Evolutionary conservation across 2,888 invertebrate genomes (phyloP), one percentile per base, ranked within the genome.

Genomic region (Rhagium mordax): DNA sequence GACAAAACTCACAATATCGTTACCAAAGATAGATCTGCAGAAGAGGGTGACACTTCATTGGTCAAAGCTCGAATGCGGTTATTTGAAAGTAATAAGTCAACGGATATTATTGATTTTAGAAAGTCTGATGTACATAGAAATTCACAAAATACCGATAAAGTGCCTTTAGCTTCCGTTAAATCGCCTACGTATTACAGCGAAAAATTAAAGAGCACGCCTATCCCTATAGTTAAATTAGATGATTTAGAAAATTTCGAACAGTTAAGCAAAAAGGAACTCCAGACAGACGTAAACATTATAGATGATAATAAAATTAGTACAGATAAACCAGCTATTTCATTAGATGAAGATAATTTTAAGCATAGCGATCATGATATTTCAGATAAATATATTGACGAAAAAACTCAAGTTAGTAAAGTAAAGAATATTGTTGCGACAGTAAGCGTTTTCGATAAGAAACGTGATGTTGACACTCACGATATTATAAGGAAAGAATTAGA

Each of bases 21-120:
- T 87, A 88, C 88, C 88, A 88, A 88, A 88, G 87, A 86, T 79
- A 78, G 82, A 80, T 75, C 80, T 70, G 75, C 78, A 68, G 76
- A 72, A 71, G 77, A 78, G 70, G 76, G 77, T 75, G 79, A 78
- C 59, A 68, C 74, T 78, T 87, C 87, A 76, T 83, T 87, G 78
- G 88, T 88, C 74, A 87, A 86, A 83, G 83, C 84, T 75, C 86
- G 88, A 79, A 85, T 86, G 86, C 85, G 84, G 77, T 79, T 88
- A 76, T 88, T 88, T 80, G 88, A 88, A 84, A 84, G 75, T 77
- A 75, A 75, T 74, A 65, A 74, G 18, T 53, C 65, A 8, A 16
- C 64, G 20, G 64, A 64, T 51, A 47, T 62, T 62, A 65, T 47
- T 67, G 57, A 67, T 33, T 67, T 67, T 72, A 27, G 74, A 70